Conservation (phyloP, 2,888 invertebrate species). For the Acleris emargana region DNA sequence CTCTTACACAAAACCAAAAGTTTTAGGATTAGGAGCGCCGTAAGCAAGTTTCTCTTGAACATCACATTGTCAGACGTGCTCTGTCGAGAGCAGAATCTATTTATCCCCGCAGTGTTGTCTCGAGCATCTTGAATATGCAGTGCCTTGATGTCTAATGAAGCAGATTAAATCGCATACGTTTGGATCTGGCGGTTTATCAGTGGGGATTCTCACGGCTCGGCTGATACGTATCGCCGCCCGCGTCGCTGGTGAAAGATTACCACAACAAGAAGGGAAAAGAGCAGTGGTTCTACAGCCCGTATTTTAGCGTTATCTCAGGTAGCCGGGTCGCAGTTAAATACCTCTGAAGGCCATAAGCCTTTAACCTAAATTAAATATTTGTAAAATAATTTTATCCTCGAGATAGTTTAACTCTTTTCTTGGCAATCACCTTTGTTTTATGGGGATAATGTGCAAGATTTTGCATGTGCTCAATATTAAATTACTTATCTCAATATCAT, state of each 20-base stretch:
- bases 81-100: slow-evolving; percentile 46
- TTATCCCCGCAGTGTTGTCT: slow-evolving; percentile 45
- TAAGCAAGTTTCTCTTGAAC: slow-evolving; percentile 15
- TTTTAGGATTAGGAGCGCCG: not conserved
- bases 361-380: too few relatives aligned
- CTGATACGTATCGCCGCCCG: slow-evolving; percentile 56
- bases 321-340: not conserved
- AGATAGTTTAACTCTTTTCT: too few relatives aligned
- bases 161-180: slow-evolving; percentile 65
- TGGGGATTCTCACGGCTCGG: slow-evolving; percentile 66
- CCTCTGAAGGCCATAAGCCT: not conserved
- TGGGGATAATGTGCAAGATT: too few relatives aligned
- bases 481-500: too few relatives aligned
- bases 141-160: slow-evolving; percentile 63
- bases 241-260: slow-evolving; percentile 21
- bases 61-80: slow-evolving; percentile 44
- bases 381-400: too few relatives aligned
- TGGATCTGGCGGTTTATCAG: slow-evolving; percentile 61
- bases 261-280: slow-evolving; percentile 11
- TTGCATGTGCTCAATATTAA: too few relatives aligned
- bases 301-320: slow-evolving; percentile 1
- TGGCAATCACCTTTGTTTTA: too few relatives aligned
- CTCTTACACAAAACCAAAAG: not conserved
- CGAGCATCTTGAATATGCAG: slow-evolving; percentile 53
- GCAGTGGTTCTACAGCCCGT: too few relatives aligned